Base-by-base conservation (phyloP, 35 echinoderm and acorn worm species). In the Heliocidaris tuberculata region DNA sequence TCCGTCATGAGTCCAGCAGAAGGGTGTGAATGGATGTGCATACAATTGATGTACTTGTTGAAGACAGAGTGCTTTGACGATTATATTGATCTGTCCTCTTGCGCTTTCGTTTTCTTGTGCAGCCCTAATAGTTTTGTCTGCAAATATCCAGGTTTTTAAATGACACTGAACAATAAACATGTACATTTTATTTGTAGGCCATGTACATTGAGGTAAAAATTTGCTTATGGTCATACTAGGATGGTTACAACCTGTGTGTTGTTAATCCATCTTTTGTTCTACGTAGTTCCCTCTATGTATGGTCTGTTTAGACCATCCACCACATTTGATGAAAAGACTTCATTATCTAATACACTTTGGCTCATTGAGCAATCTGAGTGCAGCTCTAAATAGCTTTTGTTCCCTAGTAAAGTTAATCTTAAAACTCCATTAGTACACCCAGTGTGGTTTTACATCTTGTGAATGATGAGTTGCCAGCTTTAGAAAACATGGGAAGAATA, bases 321-420 rank as follows among this genome's bases (percentile, higher is more conserved):
- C 24, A 27, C 60, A 24, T 52, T 52, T 52, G 50, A 52, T 70
- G 60, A 70, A 16, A 70, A 70, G 60, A 13, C 60, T 70, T 70
- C 60, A 70, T 70, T 70, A 70, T 78, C 17, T 27, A 56, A n/a
- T 78, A n/a, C 27, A n/a, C 65, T 27, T 78, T 78, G 65, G 65
- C 65, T 78, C 21, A 78, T 78, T 78, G 65, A 78, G 27, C 65
- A 78, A 78, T 78, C 19, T 78, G 15, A 78, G 2, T 27, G 65
- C 65, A 78, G 65, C 65, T 78, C 65, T 78, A 27, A 78, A n/a
- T 78, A 78, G 19, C 65, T n/a, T 78, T 78, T 78, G 65, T 78
- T 78, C 65, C 3, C 65, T 7, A 27, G 65, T 78, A 78, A 78
- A 24, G 65, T 21, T 78, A n/a, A 78, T 78, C 21, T 78, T 78